Evolutionary conservation across 2,113 vertebrate genomes (phyloP), one percentile per base, ranked within the genome.

Genomic region (Percopsis transmontana): DNA sequence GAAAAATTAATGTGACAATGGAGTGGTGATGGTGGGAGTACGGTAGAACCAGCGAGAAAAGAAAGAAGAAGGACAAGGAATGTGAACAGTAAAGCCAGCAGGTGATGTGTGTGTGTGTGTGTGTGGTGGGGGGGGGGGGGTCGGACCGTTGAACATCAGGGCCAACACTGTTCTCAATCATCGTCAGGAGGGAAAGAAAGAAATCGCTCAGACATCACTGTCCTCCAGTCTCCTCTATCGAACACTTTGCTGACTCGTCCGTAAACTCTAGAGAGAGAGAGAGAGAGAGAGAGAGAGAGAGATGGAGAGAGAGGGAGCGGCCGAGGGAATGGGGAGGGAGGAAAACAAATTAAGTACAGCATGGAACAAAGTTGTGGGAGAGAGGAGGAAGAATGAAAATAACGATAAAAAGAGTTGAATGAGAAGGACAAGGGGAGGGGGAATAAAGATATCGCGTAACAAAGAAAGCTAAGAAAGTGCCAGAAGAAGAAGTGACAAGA

Each of bases 241-340:
- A 63, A 56, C 55, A 44, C 53, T 74, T 64, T 74, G 54, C 64
- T 79, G 76, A 68, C 80, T 79, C 55, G 61, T 68, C 63, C 69
- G 67, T 74, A 84, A 88, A 88, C 64, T 60, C 81, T 76, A 74
- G 54, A 81, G 70, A 54, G 76, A 77, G 58, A 62, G 51, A 19
- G 56, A 79, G 60, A 41, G 58, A 66, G 63, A 53, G 67, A 24
- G 21, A 9, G 52, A 42, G 21, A 27, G 70, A 73, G 82, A 70
- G 66, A 51, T 53, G 54, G 38, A 58, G 50, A 78, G 62, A n/a
- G n/a, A 68, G 52, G 10, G 55, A 39, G 10, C 24, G n/a, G 4
- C 13, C 27, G 27, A 21, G 11, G 13, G 53, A 44, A 61, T 14
- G n/a, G 7, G 45, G 1, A 72, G 70, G 78, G 5, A 50, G 13